Percentiles rank a stretch among this genome's conserved stretches.
phyloP scores from a whole-genome alignment of 2,888 invertebrate species.

The Buathra laborator region DNA sequence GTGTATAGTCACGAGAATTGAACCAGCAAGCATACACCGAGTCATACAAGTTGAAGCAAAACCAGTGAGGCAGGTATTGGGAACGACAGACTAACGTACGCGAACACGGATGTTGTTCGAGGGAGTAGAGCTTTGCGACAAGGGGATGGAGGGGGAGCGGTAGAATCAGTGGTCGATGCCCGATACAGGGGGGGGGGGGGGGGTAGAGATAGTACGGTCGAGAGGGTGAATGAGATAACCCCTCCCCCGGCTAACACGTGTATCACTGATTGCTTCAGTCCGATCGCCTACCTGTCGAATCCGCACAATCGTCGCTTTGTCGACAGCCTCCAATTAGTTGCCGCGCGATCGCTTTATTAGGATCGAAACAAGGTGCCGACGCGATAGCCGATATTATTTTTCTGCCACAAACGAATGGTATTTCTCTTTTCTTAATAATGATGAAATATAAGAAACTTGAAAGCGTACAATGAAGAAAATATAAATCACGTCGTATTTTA shows the following conservation, averaged over 20 bases:
- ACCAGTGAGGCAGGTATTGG: background rate
- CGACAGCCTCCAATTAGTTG: conserved; percentile 71
- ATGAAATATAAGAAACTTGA: background rate
- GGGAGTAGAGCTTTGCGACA: conserved; percentile 2
- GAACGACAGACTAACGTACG: conserved; percentile 21
- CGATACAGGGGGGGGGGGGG: conserved; percentile 23
- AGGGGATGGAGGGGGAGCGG: background rate
- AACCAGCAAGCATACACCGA: background rate
- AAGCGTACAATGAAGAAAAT: background rate
- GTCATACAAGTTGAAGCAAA: conserved; percentile 24
- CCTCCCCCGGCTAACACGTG: conserved; percentile 74
- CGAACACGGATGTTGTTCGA: conserved; percentile 32
- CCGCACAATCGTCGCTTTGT: conserved; percentile 67
- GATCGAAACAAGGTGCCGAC: background rate
- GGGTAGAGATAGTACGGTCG: conserved; percentile 26
- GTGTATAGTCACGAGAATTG: conserved; percentile 3
- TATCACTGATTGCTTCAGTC: conserved; percentile 79
- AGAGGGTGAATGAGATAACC: conserved; percentile 68
- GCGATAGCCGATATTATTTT: background rate
- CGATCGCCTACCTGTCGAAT: conserved; percentile 64
- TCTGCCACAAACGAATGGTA: background rate
- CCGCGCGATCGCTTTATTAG: conserved; percentile 69
- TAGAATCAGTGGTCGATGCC: conserved; percentile 7
- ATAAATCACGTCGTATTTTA: no score
- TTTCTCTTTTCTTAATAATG: background rate